Evolutionary conservation across 2,113 vertebrate genomes (phyloP), one percentile per base, ranked within the genome.

Genomic region (Enhydra lutris): DNA sequence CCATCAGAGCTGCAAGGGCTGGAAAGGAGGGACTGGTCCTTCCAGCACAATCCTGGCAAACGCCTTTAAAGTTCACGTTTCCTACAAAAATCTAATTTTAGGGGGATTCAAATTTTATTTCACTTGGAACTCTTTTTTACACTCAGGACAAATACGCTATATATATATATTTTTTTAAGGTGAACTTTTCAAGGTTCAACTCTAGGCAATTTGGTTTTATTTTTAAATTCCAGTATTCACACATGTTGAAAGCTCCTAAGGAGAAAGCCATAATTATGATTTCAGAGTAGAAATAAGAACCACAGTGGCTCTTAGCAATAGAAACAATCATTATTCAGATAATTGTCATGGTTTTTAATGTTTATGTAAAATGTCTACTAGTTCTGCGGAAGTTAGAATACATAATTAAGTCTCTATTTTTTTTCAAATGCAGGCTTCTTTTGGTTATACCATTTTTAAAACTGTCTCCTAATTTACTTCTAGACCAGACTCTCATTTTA

Each of bases 231-330:
- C n/a, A 93, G 24, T 45, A 39, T 1, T 15, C 88, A 67, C 24
- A 42, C 31, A 69, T 18, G 34, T 93, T 61, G 78, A 92, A 84
- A 92, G 14, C 1, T 29, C 85, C 9, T 12, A 5, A 94, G 80
- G 39, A 84, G 8, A 71, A 98, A 97, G 59, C 7, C 31, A 0
- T 59, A 73, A 31, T 1, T 21, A 17, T 89, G 50, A 96, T 17
- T 89, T 88, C 74, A 96, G 13, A 71, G n/a, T 94, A 74, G 91
- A 98, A 97, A 91, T 11, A 94, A 34, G 52, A 97, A 61, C 67
- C 55, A 42, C 50, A 89, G 90, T 26, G 20, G 23, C 79, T 65
- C 1, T 3, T 4, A 11, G 42, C 47, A 42, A 4, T 6, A 81
- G 55, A 94, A 47, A 3, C 29, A 55, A 63, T 67, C 73, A 89